Conservation (phyloP, 2,888 invertebrate genomes). For the Acanthoscelides obtectus region DNA sequence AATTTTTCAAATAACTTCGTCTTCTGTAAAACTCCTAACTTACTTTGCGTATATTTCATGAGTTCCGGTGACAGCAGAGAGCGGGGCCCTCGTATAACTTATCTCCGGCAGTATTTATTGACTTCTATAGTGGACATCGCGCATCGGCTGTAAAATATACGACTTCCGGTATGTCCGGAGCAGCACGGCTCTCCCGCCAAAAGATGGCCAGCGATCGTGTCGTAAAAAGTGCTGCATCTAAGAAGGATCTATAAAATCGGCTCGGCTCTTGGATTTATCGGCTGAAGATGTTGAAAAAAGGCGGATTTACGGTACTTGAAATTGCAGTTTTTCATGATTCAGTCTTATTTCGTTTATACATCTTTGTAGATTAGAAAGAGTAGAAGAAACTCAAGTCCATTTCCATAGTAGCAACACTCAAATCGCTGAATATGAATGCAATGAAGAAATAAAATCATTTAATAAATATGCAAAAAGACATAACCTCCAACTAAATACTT, state of each 20-base stretch:
- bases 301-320: too few relatives aligned
- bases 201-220: neutral
- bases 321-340: too few relatives aligned
- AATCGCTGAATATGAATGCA: too few relatives aligned
- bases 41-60: neutral
- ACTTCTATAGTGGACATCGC: neutral
- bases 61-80: neutral
- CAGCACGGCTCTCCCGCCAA: neutral
- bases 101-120: neutral
- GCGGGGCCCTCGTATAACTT: neutral
- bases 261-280: neutral
- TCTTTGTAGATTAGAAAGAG: too few relatives aligned
- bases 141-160: neutral
- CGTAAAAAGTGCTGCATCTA: neutral
- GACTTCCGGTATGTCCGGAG: neutral
- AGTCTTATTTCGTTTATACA: too few relatives aligned
- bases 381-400: too few relatives aligned
- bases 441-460: too few relatives aligned
- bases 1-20: neutral
- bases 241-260: neutral
- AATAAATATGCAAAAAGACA: too few relatives aligned
- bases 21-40: neutral
- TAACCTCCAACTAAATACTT: too few relatives aligned
- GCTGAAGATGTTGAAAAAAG: neutral
- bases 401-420: too few relatives aligned